Percentiles rank a stretch among this genome's conserved stretches.
Conservation (phyloP, 2,113 vertebrate species). For the human (Homo sapiens) region DNA sequence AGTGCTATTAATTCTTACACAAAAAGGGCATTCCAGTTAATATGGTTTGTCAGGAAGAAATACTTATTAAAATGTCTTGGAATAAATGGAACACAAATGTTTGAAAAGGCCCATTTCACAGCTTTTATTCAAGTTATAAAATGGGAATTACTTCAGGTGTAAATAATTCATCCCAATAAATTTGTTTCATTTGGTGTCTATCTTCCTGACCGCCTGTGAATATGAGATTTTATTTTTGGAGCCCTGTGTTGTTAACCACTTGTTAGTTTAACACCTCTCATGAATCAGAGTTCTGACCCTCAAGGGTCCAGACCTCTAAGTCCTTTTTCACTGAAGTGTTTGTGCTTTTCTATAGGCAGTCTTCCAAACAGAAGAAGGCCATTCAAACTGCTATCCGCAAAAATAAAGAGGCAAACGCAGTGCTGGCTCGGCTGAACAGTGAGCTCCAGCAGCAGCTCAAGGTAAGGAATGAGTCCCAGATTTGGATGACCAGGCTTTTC, state of each 20-base stretch:
- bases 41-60: conserved; percentile 54
- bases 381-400: conserved; percentile 97
- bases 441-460: conserved; percentile 98
- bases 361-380: conserved; percentile 93
- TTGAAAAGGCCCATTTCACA: conserved; percentile 51
- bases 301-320: background rate
- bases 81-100: conserved; percentile 56
- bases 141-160: conserved; percentile 41
- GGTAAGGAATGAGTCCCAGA: conserved; percentile 83
- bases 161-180: conserved; percentile 48
- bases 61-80: conserved; percentile 66
- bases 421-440: conserved; percentile 95
- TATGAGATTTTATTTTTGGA: conserved; percentile 49
- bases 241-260: conserved; percentile 6
- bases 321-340: conserved; percentile 66
- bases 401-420: conserved; percentile 96
- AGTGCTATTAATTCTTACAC: conserved; percentile 45
- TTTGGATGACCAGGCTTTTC: background rate
- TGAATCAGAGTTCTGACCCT: background rate
- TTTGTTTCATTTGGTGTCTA: conserved; percentile 38
- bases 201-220: background rate
- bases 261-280: background rate
- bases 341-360: conserved; percentile 86
- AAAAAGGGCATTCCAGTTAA: conserved; percentile 60
- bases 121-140: conserved; percentile 69